Base-by-base conservation (phyloP, 35 echinoderm and acorn worm genomes). In the Lytechinus pictus region DNA sequence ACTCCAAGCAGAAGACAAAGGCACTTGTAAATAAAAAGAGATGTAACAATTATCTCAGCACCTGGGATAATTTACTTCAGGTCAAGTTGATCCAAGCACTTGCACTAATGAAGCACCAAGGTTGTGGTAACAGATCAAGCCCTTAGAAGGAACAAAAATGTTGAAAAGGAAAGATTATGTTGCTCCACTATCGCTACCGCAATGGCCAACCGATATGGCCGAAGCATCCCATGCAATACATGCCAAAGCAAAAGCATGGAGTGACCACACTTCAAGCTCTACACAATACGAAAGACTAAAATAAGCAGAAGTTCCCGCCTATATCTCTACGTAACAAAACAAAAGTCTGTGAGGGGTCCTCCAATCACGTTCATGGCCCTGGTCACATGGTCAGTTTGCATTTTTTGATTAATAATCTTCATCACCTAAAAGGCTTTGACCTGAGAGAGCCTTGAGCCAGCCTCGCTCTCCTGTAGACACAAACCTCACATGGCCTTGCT, bases 381-480 rank as follows among this genome's bases (percentile, higher is more conserved):
- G 92, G 92, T 93, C 92, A 93, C 92, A 93, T 93, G 92, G 92
- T 93, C 92, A 93, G 54, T 93, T 90, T 52, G 88, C 52, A 54
- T 90, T 90, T 90, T 90, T 90, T 90, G 28, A 93, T 57, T 93
- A 57, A 54, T 93, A 93, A 33, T 93, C n/a, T 10, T 55, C 54
- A 54, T 93, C 53, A 93, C 27, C 54, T 16, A 57, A 5, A 27
- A 93, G 92, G 92, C 92, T 93, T 55, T 93, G 92, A 93, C 92
- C 92, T 57, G 92, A 93, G 53, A 93, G n/a, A 54, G 92, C 92
- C 92, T 93, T 93, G 92, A 57, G 92, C 27, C 24, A 57, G 54
- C 92, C 92, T 93, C 21, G 92, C 92, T 54, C 54, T 93, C 54
- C 92, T 53, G 56, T 93, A 54, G 92, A 93, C 92, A 57, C 53